These are phyloP conservation scores for Rhagoletis zephyria DNA, from an alignment of 1,140 invertebrate genomes.

Conservation along the genomic window DNA sequence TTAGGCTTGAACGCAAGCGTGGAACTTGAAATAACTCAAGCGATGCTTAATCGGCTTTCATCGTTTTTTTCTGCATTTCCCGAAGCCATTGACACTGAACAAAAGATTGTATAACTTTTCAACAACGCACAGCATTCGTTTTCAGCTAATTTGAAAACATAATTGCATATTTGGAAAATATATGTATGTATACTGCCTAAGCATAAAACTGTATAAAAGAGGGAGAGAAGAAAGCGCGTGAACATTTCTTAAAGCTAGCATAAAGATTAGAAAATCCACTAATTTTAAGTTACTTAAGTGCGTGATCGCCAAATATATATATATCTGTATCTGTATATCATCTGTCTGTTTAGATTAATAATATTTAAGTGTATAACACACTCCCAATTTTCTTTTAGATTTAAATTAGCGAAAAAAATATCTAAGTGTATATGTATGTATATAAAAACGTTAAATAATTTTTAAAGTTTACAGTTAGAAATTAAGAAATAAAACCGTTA, in stretches of 20 bases:
- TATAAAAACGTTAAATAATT: constrained; percentile 17
- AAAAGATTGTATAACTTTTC: background rate
- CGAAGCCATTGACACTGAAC: too few species aligned
- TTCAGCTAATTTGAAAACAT: constrained; percentile 16
- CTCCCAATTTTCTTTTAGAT: constrained; percentile 13
- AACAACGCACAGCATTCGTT: background rate
- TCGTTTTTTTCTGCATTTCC: too few species aligned
- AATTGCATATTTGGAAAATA: background rate
- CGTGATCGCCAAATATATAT: constrained; percentile 46
- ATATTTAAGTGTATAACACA: constrained; percentile 29
- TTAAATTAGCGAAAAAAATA: constrained; percentile 30
- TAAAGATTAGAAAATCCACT: constrained; percentile 34
- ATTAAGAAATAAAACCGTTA: constrained; percentile 6
- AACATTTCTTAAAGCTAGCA: constrained; percentile 38
- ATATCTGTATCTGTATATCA: constrained; percentile 11
- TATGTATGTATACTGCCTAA: background rate
- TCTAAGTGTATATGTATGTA: constrained; percentile 29
- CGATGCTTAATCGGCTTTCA: background rate
- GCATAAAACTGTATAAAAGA: constrained; percentile 1
- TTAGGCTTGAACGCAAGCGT: background rate
- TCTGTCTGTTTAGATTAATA: constrained; percentile 41
- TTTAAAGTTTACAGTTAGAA: constrained; percentile 43
- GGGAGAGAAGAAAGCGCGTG: background rate
- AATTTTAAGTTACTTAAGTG: constrained; percentile 48
- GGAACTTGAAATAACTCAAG: background rate